Conservation (phyloP, 1,140 invertebrate species). For the Lysiphlebus fabarum region DNA sequence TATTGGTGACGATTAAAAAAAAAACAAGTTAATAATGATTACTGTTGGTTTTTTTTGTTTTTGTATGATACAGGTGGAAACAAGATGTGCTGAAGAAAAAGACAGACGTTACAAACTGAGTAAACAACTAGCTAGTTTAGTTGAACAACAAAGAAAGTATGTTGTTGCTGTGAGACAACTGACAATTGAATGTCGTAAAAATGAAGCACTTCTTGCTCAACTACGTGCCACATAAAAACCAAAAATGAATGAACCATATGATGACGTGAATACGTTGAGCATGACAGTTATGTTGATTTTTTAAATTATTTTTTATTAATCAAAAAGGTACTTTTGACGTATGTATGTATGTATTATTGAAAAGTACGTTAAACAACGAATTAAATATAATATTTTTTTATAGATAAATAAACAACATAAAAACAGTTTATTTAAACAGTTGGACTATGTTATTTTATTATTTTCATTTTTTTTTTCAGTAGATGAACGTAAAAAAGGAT, state of each 20-base stretch:
- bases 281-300: too few relatives aligned
- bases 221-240: constrained; percentile 36
- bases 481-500: too few relatives aligned
- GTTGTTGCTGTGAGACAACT: constrained; percentile 81
- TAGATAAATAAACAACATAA: too few relatives aligned
- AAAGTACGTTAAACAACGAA: too few relatives aligned
- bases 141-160: constrained; percentile 82
- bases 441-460: too few relatives aligned
- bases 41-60: constrained; percentile 9
- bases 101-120: constrained; percentile 69
- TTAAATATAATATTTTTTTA: too few relatives aligned
- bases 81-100: constrained; percentile 66
- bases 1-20: not conserved
- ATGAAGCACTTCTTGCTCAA: constrained; percentile 58
- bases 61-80: constrained; percentile 49
- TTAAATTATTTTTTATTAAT: too few relatives aligned
- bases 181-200: constrained; percentile 68
- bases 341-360: too few relatives aligned
- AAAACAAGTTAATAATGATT: constrained; percentile 3
- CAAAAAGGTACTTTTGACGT: too few relatives aligned
- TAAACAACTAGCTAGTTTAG: constrained; percentile 65
- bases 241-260: not conserved
- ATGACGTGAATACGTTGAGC: too few relatives aligned
- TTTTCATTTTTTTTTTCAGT: too few relatives aligned
- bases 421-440: too few relatives aligned